Conservation (phyloP, 2,888 invertebrate genomes). For the Eupithecia centaureata region DNA sequence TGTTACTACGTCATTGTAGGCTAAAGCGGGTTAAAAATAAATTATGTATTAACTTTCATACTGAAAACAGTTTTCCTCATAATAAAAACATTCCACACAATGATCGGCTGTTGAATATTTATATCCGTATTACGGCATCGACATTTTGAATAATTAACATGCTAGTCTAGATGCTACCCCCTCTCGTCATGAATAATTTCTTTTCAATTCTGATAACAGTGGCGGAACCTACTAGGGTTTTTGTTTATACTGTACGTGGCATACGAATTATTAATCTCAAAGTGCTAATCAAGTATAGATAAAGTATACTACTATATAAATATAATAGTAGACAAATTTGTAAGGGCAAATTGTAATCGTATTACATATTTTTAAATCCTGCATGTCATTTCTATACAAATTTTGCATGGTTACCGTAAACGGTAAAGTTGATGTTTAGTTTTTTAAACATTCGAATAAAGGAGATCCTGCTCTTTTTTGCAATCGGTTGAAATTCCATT, state of each 20-base stretch:
- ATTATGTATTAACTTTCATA: not conserved
- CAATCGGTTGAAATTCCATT: too few relatives aligned
- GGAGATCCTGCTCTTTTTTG: too few relatives aligned
- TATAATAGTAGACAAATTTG: too few relatives aligned
- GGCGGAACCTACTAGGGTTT: not conserved
- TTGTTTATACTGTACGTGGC: not conserved
- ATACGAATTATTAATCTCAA: too few relatives aligned
- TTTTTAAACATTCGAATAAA: too few relatives aligned
- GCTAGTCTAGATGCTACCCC: slow-evolving; percentile 51
- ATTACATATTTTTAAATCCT: too few relatives aligned
- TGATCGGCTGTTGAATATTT: slow-evolving; percentile 72
- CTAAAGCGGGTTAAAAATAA: not conserved
- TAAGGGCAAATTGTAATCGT: too few relatives aligned
- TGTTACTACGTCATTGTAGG: not conserved
- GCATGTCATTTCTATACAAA: too few relatives aligned
- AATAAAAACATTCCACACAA: slow-evolving; percentile 41
- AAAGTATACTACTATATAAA: too few relatives aligned
- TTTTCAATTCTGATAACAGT: slow-evolving; percentile 39
- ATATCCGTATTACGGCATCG: slow-evolving; percentile 76
- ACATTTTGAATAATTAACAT: slow-evolving; percentile 79
- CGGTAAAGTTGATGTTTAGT: too few relatives aligned
- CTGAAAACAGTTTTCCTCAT: not conserved
- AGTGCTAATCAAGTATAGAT: too few relatives aligned
- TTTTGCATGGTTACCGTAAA: too few relatives aligned
- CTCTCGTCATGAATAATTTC: slow-evolving; percentile 57